Evolutionary conservation across 53 echinoderm and acorn worm genomes (phyloP).

Genomic region (Glandiceps talaboti): DNA sequence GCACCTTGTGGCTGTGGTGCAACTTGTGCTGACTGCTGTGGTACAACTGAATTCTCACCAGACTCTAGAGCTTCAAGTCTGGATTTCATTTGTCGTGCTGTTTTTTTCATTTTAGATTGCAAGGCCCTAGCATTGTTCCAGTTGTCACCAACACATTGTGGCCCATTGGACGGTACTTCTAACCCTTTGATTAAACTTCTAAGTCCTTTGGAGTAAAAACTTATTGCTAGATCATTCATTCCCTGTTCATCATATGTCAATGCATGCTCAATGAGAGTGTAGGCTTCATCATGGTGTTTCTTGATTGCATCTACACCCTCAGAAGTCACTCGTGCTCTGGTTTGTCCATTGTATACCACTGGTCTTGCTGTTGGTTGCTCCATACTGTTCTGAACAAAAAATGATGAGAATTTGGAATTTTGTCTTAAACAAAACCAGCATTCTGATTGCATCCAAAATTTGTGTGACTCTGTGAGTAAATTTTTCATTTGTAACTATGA

Average conservation of each 20-base stretch:
- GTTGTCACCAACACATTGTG: slow-evolving; percentile 16
- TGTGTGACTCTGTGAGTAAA: no score
- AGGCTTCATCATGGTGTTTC: slow-evolving; percentile 60
- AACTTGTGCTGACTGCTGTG: background rate
- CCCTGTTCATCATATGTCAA: slow-evolving; percentile 68
- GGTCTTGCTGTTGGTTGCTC: background rate
- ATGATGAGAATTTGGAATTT: no score
- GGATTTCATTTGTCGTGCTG: slow-evolving; percentile 62
- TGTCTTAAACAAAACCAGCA: no score
- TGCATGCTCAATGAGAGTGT: slow-evolving; percentile 48
- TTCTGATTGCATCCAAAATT: no score
- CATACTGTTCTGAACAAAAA: background rate
- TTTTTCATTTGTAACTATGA: no score
- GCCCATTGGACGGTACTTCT: slow-evolving; percentile 38
- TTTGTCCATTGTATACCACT: no score
- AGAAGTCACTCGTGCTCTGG: background rate
- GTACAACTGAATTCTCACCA: background rate
- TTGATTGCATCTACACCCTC: no score
- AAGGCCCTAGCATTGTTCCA: slow-evolving; percentile 47
- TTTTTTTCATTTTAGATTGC: slow-evolving; percentile 89
- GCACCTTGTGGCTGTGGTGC: background rate
- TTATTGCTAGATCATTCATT: slow-evolving; percentile 34
- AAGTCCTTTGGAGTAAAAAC: slow-evolving; percentile 51
- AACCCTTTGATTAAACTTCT: slow-evolving; percentile 52
- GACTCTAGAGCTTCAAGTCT: slow-evolving; percentile 69